Conservation (phyloP, 1,140 invertebrate species). For the Delia radicum region DNA sequence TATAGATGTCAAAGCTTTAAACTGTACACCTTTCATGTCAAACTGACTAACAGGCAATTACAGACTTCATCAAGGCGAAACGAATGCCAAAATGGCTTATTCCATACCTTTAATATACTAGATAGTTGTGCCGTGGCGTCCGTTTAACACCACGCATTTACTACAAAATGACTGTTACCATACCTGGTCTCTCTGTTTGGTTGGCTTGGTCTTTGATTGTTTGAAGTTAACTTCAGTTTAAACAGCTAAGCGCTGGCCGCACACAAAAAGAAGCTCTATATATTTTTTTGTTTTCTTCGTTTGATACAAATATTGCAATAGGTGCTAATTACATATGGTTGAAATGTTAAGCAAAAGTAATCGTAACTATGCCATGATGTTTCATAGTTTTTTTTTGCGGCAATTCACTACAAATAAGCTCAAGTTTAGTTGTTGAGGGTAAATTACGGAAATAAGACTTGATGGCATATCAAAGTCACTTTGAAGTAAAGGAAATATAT, state of each 20-base stretch:
- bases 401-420: constrained; percentile 2
- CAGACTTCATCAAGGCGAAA: constrained; percentile 26
- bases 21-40: constrained; percentile 25
- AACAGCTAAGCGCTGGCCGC: too few species aligned
- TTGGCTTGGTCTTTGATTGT: not conserved
- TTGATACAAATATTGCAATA: constrained; percentile 17
- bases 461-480: constrained; percentile 16
- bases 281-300: not conserved
- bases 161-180: not conserved
- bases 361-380: not conserved
- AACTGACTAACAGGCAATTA: constrained; percentile 25
- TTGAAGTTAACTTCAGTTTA: not conserved
- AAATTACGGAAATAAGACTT: constrained; percentile 21
- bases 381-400: not conserved
- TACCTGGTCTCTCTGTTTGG: too few species aligned
- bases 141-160: constrained; percentile 13
- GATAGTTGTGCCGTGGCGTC: constrained; percentile 5
- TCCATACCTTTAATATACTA: not conserved
- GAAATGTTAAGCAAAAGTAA: not conserved
- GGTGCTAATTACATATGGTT: constrained; percentile 27
- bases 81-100: constrained; percentile 13
- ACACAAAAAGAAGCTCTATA: not conserved
- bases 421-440: constrained; percentile 20
- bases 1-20: constrained; percentile 21
- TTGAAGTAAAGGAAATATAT: not conserved